Evolutionary conservation across 1,140 invertebrate genomes (phyloP), one percentile per base, ranked within the genome.

Genomic region (Aphelenchoides besseyi): DNA sequence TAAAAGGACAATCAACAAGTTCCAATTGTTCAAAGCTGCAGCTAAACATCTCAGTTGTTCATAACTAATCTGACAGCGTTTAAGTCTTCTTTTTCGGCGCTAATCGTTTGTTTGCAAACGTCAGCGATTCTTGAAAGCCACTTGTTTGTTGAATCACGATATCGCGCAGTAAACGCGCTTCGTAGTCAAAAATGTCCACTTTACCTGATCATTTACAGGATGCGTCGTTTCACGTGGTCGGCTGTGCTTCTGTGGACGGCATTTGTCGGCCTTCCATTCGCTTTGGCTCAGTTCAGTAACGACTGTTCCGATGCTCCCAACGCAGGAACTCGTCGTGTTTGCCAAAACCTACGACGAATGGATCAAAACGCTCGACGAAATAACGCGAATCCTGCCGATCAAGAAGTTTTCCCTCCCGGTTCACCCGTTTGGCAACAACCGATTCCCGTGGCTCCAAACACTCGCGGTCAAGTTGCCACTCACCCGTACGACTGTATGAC

Each of bases 401-500:
- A 71, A 18, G 66, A 69, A 54, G 59, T 79, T 9, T 75, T 33
- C 29, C 78, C 78, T 48, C 79, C 79, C 5, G 77, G 81, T 8
- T 70, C 81, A 26, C 74, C 82, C 12, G 75, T 80, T 2, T 83
- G 79, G 82, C 79, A 75, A 52, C 74, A 80, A 59, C 82, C 82
- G 12, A 53, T 82, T 18, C 82, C 82, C 8, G 79, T 81, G 2
- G 67, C 75, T 16, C 32, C 61, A 9, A 74, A 75, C 57, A 52
- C 73, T 23, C 69, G 81, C 32, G 81, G 81, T 16, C 81, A 83
- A 70, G 52, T 73, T n/a, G 81, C 81, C 3, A 77, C 74, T 35
- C 74, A 83, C 73, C 81, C 82, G 32, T 83, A 82, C 67, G 83
- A 83, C 67, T 83, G 82, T 64, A 82, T 84, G 81, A 83, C 82